Evolutionary conservation across 2,888 invertebrate species (phyloP).

Genomic region (Drosophila birchii): DNA sequence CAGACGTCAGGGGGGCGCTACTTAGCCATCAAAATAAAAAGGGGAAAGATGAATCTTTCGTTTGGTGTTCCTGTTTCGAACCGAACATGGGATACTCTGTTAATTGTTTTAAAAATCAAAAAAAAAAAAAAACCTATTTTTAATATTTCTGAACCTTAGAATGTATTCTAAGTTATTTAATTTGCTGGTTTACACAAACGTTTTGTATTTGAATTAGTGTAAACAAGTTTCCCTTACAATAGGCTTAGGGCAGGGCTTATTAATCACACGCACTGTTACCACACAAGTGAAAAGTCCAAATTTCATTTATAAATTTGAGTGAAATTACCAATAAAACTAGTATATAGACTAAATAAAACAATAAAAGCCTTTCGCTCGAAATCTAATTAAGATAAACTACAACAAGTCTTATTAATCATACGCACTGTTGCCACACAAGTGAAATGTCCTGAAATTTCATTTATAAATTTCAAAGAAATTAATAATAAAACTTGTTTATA

Average conservation of each 20-base stretch:
- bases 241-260: too few species aligned
- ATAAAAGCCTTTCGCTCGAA: too few species aligned
- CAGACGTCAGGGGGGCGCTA: conserved; percentile 41
- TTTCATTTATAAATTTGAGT: background rate
- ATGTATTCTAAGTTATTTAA: background rate
- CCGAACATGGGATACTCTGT: conserved; percentile 3
- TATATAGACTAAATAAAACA: too few species aligned
- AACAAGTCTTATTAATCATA: too few species aligned
- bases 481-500: background rate
- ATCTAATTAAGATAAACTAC: too few species aligned
- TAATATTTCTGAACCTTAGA: background rate
- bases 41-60: conserved; percentile 35
- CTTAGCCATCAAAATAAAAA: conserved; percentile 22
- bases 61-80: background rate
- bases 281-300: background rate
- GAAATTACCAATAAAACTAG: too few species aligned
- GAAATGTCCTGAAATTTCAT: background rate
- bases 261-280: too few species aligned
- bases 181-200: background rate
- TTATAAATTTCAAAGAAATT: background rate
- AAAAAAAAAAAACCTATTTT: background rate
- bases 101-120: background rate
- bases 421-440: too few species aligned
- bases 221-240: too few species aligned
- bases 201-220: background rate